Conservation (phyloP, 2,113 vertebrate genomes). For the Cairina moschata region DNA sequence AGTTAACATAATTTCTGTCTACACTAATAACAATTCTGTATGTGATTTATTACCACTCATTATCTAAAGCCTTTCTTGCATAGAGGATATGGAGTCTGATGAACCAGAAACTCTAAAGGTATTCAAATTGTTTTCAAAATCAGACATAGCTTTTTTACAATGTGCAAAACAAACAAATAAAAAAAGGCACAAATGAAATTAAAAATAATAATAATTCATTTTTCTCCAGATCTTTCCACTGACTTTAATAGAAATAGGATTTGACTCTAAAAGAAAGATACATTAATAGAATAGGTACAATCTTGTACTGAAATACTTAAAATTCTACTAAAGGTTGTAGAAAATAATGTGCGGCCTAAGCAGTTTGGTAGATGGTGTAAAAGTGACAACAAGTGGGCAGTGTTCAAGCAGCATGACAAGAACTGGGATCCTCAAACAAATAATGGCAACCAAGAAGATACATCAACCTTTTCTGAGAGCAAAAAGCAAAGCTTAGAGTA, state of each 20-base stretch:
- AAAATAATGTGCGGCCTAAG: not conserved
- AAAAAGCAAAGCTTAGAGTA: not conserved
- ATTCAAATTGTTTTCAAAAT: not conserved
- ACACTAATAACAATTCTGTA: not conserved
- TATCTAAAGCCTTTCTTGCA: not conserved
- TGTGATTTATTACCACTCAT: not conserved
- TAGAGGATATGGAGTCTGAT: not conserved
- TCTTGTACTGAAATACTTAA: not conserved
- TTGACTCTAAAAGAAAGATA: not conserved
- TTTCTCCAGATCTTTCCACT: not conserved
- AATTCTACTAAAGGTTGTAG: not conserved
- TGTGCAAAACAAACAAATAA: not conserved
- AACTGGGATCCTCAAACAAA: not conserved
- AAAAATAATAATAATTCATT: not conserved
- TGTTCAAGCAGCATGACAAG: not conserved
- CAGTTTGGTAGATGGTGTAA: not conserved
- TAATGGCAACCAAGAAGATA: not conserved
- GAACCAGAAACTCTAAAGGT: not conserved
- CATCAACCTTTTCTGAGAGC: not conserved
- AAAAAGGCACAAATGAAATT: not conserved
- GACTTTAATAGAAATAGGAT: not conserved
- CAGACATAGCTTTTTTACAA: not conserved
- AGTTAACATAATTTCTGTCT: not conserved
- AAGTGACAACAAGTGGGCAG: not conserved
- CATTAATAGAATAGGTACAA: not conserved